Evolutionary conservation across 2,888 invertebrate species (phyloP).

Genomic region (Platerodrilus igneus): DNA sequence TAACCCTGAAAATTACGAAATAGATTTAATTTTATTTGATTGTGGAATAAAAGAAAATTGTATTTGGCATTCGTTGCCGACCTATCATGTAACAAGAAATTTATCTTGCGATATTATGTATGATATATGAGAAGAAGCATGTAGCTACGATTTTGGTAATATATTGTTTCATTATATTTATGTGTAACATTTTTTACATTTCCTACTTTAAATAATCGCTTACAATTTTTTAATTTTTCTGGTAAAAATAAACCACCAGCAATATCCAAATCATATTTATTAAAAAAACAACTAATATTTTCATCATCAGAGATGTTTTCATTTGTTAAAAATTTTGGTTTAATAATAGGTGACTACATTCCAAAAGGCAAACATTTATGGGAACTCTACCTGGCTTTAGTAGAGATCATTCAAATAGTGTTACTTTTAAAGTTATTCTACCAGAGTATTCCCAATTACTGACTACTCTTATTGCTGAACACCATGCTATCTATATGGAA

Average conservation of each 20-base stretch:
- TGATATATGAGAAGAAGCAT: slow-evolving; percentile 29
- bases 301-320: slow-evolving; percentile 26
- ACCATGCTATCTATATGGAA: slow-evolving; percentile 10
- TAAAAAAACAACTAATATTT: slow-evolving; percentile 22
- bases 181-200: slow-evolving; percentile 19
- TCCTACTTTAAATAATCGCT: slow-evolving; percentile 17
- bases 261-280: slow-evolving; percentile 12
- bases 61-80: slow-evolving; percentile 25
- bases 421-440: background rate
- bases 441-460: background rate
- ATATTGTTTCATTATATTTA: slow-evolving; percentile 15
- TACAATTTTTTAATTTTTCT: slow-evolving; percentile 20
- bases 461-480: slow-evolving; percentile 9
- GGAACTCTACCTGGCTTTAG: slow-evolving; percentile 4
- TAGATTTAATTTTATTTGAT: slow-evolving; percentile 17
- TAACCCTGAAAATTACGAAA: background rate
- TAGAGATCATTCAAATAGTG: slow-evolving; percentile 2
- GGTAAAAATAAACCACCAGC: slow-evolving; percentile 21
- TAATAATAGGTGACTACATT: slow-evolving; percentile 25
- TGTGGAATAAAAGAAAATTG: slow-evolving; percentile 25
- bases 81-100: slow-evolving; percentile 30
- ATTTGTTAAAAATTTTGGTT: slow-evolving; percentile 20
- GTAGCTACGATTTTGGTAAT: slow-evolving; percentile 9
- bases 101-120: slow-evolving; percentile 30
- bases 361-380: slow-evolving; percentile 9